These are phyloP conservation scores for Phycodurus eques DNA, from an alignment of 2,113 vertebrate genomes.

Conservation along the genomic window DNA sequence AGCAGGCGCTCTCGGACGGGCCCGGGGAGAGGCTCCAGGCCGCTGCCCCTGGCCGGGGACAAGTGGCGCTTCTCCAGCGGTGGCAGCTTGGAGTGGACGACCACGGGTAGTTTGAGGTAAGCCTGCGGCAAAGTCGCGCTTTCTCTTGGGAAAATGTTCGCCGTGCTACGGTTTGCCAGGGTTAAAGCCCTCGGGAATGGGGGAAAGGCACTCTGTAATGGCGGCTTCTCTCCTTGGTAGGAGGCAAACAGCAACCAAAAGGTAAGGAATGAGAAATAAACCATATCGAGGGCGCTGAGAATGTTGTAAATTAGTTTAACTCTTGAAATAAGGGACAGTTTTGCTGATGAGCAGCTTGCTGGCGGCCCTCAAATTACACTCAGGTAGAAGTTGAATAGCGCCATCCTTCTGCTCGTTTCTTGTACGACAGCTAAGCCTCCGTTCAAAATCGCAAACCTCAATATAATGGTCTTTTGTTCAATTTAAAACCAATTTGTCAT, in stretches of 20 bases:
- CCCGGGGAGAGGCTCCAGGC: conserved; percentile 35
- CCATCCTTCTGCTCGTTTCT: neutral
- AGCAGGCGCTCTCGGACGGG: conserved; percentile 42
- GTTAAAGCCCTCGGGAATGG: neutral
- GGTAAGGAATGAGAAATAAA: neutral
- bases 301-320: neutral
- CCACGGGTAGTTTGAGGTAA: conserved; percentile 59
- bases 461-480: too few relatives aligned
- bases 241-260: neutral
- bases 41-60: conserved; percentile 35
- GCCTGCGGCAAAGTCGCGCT: conserved; percentile 9
- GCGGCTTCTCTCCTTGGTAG: neutral
- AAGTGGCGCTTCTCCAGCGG: conserved; percentile 51
- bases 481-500: too few relatives aligned
- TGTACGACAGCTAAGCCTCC: neutral
- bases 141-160: neutral
- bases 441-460: neutral
- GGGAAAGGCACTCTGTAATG: neutral
- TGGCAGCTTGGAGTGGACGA: conserved; percentile 43
- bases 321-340: neutral
- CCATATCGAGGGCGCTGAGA: neutral
- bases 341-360: neutral
- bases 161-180: neutral
- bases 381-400: neutral
- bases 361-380: neutral